These are phyloP conservation scores for Drosophila bunnanda DNA, from an alignment of 2,888 invertebrate species.

Conservation along the genomic window DNA sequence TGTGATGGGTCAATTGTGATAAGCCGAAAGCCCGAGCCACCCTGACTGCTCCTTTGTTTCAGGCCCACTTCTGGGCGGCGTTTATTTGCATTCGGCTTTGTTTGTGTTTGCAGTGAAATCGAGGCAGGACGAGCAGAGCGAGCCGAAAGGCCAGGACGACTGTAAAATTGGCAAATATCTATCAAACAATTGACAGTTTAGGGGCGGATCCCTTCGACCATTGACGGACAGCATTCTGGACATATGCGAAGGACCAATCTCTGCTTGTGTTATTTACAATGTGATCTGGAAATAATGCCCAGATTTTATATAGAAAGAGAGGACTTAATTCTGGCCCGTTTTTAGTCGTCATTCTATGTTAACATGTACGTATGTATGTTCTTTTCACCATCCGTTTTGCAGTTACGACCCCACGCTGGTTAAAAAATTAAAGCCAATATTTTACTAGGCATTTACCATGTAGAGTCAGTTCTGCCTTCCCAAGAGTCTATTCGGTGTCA, in stretches of 20 bases:
- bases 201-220: conserved; percentile 50
- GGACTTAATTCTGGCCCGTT: conserved; percentile 55
- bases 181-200: conserved; percentile 74
- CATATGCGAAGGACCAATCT: conserved; percentile 51
- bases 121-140: conserved; percentile 55
- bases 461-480: not conserved
- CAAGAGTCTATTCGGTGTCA: too few species aligned
- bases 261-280: conserved; percentile 46
- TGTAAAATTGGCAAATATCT: conserved; percentile 74
- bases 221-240: conserved; percentile 57
- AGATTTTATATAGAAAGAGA: conserved; percentile 43
- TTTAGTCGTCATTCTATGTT: conserved; percentile 43
- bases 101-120: conserved; percentile 79
- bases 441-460: not conserved
- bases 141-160: conserved; percentile 31
- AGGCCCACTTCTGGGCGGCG: conserved; percentile 68
- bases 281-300: conserved; percentile 60
- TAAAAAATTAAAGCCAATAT: not conserved
- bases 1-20: conserved; percentile 79
- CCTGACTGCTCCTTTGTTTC: conserved; percentile 74
- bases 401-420: not conserved
- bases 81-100: conserved; percentile 77
- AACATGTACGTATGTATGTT: not conserved
- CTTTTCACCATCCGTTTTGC: not conserved
- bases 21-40: conserved; percentile 65